Conservation (phyloP, 2,113 vertebrate species). For the Gallinago media region DNA sequence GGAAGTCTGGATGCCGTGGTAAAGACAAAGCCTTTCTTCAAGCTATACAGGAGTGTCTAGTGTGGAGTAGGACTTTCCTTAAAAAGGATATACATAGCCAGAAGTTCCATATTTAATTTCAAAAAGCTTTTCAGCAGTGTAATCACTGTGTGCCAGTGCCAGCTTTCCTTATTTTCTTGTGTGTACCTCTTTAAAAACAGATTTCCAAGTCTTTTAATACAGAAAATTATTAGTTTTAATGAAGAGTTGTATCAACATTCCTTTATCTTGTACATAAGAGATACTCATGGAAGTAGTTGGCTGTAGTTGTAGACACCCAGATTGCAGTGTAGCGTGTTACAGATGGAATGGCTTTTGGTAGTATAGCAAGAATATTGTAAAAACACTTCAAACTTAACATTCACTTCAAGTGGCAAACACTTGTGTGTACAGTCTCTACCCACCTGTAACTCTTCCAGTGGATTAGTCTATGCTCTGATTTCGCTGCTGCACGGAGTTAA, state of each 20-base stretch:
- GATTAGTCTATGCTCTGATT: neutral
- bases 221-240: neutral
- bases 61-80: neutral
- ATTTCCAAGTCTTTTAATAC: neutral
- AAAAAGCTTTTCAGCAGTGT: neutral
- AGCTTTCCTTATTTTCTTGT: neutral
- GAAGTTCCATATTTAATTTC: neutral
- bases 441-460: neutral
- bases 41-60: neutral
- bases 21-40: accelerated
- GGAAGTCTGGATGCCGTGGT: accelerated
- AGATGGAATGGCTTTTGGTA: neutral
- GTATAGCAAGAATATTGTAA: neutral
- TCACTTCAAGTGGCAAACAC: neutral
- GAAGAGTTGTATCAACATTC: neutral
- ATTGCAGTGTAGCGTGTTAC: neutral
- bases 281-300: neutral
- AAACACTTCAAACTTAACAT: neutral
- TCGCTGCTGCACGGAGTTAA: neutral
- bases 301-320: neutral
- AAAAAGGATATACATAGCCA: accelerated
- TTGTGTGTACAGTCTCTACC: neutral
- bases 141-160: accelerated
- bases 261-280: neutral
- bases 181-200: neutral